Evolutionary conservation across 1,140 invertebrate species (phyloP), one percentile per base, ranked within the genome.

Genomic region (Drosophila sproati): DNA sequence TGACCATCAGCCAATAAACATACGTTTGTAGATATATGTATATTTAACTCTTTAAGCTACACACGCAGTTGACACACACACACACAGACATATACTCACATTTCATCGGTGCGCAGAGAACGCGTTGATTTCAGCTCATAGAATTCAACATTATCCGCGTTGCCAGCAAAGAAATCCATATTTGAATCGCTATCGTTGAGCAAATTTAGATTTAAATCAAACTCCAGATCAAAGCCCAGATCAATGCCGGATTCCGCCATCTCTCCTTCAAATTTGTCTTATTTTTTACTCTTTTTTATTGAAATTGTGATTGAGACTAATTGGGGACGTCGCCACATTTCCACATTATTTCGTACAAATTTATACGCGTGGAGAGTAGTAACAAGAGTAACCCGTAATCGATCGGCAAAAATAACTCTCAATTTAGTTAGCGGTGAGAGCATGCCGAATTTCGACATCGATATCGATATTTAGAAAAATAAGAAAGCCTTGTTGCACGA

Each of bases 181-280:
- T 93, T 94, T 32, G 69, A 67, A 12, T 64, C 73, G 76, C 69
- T 94, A 82, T 94, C 94, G 93, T 76, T 94, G 92, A 75, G 94
- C 92, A 86, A 77, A 47, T 95, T 93, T 59, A 77, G 52, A 66
- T 78, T 78, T 73, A 75, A 77, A 55, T 91, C 83, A 48, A 95
- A 94, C 57, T 94, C 94, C 77, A 96, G 93, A 93, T 96, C 95
- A 81, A 95, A 96, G 71, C 94, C 95, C 93, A 96, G 94, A 92
- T 96, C 95, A 86, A 96, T 95, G 50, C 95, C 95, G 70, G 95
- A 96, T 91, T 96, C 95, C 20, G 92, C 92, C 94, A 90, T 90
- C 34, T 28, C 55, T 68, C 29, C 5, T 8, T 4, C 0, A 50
- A 31, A 39, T 50, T 3, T 57, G 32, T 67, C 20, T 20, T 20